A percentile compares a stretch with the other conserved stretches of the same genome.
These are phyloP conservation scores for Halcyon chelicuti DNA, from an alignment of 2,797 vertebrate species.

Conservation along the genomic window DNA sequence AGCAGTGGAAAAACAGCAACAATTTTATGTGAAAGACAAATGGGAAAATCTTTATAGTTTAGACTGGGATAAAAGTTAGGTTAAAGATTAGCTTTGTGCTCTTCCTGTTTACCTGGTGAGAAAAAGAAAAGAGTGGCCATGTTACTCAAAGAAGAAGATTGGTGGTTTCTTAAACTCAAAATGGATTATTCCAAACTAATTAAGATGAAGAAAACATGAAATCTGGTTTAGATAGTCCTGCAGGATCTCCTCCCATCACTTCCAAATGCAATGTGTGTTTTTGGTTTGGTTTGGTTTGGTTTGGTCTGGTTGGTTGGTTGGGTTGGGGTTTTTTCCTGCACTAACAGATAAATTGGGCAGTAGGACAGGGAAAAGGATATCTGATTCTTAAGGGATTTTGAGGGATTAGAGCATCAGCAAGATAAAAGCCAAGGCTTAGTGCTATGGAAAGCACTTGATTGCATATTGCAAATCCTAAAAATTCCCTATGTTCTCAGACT, in stretches of 20 bases:
- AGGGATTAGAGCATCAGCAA: not conserved
- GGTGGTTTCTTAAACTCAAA: not conserved
- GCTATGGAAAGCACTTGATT: not conserved
- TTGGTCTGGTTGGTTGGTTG: too few species aligned
- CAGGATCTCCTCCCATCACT: not conserved
- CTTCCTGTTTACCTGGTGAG: not conserved
- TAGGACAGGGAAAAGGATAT: not conserved
- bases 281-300: not conserved
- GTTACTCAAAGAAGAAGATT: not conserved
- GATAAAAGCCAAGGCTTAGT: not conserved
- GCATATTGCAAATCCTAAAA: not conserved
- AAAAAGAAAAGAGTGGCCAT: not conserved
- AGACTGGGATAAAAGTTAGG: not conserved
- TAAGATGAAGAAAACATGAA: not conserved
- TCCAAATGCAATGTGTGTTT: not conserved
- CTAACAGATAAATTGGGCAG: not conserved
- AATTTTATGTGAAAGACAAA: not conserved
- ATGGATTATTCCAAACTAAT: not conserved
- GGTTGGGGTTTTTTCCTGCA: not conserved
- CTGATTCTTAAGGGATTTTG: not conserved
- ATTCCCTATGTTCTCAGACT: not conserved
- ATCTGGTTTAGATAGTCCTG: not conserved
- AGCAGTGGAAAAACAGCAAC: not conserved
- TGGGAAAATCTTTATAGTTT: not conserved
- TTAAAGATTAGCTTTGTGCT: not conserved